Evolutionary conservation across 2,113 vertebrate species (phyloP).

Genomic region (Mungos mungo): DNA sequence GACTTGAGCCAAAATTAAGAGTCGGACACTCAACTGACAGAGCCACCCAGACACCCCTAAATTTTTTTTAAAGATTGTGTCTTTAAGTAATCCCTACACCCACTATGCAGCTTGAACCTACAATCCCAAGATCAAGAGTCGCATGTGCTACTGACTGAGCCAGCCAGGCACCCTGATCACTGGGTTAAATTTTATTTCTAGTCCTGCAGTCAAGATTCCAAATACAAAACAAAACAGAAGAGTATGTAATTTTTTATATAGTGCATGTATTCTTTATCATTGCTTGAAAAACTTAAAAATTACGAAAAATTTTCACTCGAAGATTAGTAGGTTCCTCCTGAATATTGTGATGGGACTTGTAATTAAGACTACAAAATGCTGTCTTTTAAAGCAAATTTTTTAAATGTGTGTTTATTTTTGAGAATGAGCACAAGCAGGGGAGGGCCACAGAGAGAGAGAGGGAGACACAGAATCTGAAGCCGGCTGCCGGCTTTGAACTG

Average conservation of each 20-base stretch:
- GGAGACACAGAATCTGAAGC: too few relatives aligned
- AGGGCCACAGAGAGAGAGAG: too few relatives aligned
- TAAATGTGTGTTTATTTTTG: too few relatives aligned
- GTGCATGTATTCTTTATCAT: neutral
- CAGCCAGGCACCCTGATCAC: neutral
- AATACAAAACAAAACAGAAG: conserved; percentile 24
- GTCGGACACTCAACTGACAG: too few relatives aligned
- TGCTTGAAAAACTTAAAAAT: conserved; percentile 15
- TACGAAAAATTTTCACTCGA: neutral
- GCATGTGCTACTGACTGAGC: neutral
- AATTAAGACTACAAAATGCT: neutral
- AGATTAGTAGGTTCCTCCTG: neutral
- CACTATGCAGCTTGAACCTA: neutral
- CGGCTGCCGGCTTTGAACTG: too few relatives aligned
- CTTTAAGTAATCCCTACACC: neutral
- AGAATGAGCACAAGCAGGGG: too few relatives aligned
- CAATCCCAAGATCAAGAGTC: neutral
- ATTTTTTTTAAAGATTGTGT: neutral
- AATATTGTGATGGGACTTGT: neutral
- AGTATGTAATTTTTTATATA: neutral
- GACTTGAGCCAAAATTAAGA: too few relatives aligned
- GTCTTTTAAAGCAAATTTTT: neutral
- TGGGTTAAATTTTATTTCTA: conserved; percentile 23
- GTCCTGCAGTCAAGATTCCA: neutral
- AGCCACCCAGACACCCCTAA: too few relatives aligned